A percentile compares a stretch with the other conserved stretches of the same genome.
Evolutionary conservation across 92 coral and sea anemone genomes (phyloP).

Genomic region (Epizoanthus scotinus): DNA sequence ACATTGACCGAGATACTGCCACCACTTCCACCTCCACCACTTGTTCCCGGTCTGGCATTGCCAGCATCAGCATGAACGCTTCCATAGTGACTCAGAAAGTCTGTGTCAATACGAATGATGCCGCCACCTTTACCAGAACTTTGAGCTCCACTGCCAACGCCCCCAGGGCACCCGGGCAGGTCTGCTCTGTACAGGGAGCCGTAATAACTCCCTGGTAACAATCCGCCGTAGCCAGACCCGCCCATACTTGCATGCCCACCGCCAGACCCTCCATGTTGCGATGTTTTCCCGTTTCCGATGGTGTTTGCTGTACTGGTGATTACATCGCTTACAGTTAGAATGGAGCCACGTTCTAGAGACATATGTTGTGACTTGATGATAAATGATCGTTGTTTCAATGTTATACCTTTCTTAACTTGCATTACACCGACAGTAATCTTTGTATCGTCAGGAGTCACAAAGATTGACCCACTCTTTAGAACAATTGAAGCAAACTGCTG

Average conservation of each 20-base stretch:
- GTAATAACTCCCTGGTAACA: conserved; percentile 38
- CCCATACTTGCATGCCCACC: conserved; percentile 67
- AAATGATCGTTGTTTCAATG: conserved; percentile 45
- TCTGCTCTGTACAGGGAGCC: conserved; percentile 53
- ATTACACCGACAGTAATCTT: conserved; percentile 50
- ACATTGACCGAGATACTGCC: conserved; percentile 59
- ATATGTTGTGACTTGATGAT: conserved; percentile 45
- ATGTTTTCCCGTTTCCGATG: conserved; percentile 47
- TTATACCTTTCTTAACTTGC: conserved; percentile 57
- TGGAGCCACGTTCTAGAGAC: conserved; percentile 53
- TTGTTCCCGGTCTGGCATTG: conserved; percentile 44
- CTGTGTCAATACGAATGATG: conserved; percentile 40
- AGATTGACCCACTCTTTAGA: conserved; percentile 57
- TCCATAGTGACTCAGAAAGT: conserved; percentile 53
- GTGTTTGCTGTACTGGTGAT: conserved; percentile 18
- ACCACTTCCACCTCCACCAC: conserved; percentile 73
- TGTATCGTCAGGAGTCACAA: conserved; percentile 53
- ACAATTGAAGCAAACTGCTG: conserved; percentile 65
- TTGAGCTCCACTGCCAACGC: conserved; percentile 44
- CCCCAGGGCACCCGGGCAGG: conserved; percentile 60
- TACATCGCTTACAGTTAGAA: conserved; percentile 42
- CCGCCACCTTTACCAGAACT: conserved; percentile 71
- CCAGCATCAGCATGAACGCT: conserved; percentile 60
- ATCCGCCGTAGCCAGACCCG: conserved; percentile 38
- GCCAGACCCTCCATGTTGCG: conserved; percentile 46